Evolutionary conservation across 2,888 invertebrate genomes (phyloP), one percentile per base, ranked within the genome.

Genomic region (Ischnus inquisitorius): DNA sequence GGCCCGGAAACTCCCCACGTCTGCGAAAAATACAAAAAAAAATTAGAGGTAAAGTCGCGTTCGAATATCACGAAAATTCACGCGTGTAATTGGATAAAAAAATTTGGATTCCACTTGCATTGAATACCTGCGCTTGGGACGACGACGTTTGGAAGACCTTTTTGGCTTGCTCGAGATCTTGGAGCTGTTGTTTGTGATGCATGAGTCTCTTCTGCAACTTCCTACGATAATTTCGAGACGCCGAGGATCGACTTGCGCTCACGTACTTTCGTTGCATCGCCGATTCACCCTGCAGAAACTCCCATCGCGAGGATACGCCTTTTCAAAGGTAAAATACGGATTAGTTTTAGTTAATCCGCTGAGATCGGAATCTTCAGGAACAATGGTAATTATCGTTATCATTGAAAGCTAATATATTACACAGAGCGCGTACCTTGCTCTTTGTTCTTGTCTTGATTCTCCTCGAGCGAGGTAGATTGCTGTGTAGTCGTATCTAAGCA

Each of bases 281-380:
- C 90, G 94, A 94, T 92, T 97, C 97, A 80, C 97, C 98, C 87
- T 97, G 97, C 91, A 98, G 97, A 95, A 98, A 98, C 93, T 98
- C 97, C 98, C 98, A 98, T 79, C 98, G 96, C 72, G 95, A 95
- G 34, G 94, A 89, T 19, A 91, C 85, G 82, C 92, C 93, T 92
- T 87, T n/a, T 14, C 14, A 60, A 60, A 6, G 43, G 16, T 19
- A 54, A 46, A 81, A 74, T 34, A 16, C 34, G 34, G 48, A 86
- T 22, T 88, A 46, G 62, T 85, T 88, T 48, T 10, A 28, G 34
- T 48, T 19, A 22, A 76, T 10, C 12, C 16, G 43, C 41, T n/a
- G 14, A 46, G 19, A 57, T 6, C n/a, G 22, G 2, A 68, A 68
- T 68, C 8, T 25, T 16, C 12, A 28, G 4, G 2, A 34, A 22